Evolutionary conservation across 2,113 vertebrate species (phyloP).

Genomic region (Ptilonorhynchus violaceus): DNA sequence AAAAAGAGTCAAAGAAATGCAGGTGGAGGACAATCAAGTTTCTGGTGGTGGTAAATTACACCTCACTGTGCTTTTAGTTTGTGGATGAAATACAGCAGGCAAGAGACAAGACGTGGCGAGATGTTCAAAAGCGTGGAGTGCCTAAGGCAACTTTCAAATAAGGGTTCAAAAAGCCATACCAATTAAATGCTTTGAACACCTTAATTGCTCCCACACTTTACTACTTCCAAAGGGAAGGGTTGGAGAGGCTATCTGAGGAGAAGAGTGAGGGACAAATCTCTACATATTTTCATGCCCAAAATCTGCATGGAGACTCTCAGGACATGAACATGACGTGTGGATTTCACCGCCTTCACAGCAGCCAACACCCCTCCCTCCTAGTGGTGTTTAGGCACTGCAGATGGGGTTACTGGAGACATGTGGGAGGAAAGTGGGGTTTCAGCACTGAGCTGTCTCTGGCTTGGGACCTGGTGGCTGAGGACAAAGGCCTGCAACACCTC

Average conservation of each 20-base stretch:
- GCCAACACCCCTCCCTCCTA: not conserved
- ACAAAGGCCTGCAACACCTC: not conserved
- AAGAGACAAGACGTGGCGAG: not conserved
- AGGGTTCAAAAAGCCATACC: not conserved
- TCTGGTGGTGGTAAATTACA: not conserved
- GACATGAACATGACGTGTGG: not conserved
- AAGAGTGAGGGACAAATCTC: not conserved
- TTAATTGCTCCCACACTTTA: not conserved
- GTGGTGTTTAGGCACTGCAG: not conserved
- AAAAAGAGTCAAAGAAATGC: not conserved
- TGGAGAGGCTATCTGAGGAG: not conserved
- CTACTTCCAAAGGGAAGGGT: not conserved
- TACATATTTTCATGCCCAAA: rapidly evolving
- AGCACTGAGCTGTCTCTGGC: not conserved
- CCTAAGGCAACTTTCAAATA: not conserved
- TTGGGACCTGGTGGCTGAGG: not conserved
- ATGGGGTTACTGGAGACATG: not conserved
- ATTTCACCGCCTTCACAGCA: not conserved
- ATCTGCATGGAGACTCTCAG: not conserved
- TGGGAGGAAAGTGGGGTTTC: not conserved
- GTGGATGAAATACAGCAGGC: not conserved
- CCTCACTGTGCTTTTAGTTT: not conserved
- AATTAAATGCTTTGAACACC: not conserved
- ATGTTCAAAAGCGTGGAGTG: not conserved
- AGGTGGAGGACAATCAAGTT: not conserved